A percentile compares a stretch with the other conserved stretches of the same genome.
These are phyloP conservation scores for Entelurus aequoreus DNA, from an alignment of 2,113 vertebrate genomes.

Conservation along the genomic window DNA sequence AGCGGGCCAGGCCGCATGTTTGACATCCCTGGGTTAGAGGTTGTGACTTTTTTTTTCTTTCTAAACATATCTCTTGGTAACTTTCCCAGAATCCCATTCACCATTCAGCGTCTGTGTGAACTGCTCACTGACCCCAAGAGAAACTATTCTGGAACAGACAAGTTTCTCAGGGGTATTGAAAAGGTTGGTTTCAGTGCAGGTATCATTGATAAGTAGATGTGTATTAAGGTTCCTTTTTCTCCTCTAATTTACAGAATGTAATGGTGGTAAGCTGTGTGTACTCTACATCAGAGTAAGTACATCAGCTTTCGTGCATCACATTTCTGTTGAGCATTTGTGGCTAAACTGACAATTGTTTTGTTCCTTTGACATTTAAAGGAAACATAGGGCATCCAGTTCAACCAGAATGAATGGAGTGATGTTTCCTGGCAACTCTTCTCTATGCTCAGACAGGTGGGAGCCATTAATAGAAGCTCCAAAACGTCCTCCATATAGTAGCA, in stretches of 20 bases:
- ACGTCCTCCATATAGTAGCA: slow-evolving; percentile 2
- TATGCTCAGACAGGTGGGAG: slow-evolving; percentile 85
- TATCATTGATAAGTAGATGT: neutral
- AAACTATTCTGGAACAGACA: slow-evolving; percentile 94
- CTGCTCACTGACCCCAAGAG: slow-evolving; percentile 90
- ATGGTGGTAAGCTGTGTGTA: slow-evolving; percentile 98
- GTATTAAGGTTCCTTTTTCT: neutral
- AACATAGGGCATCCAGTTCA: slow-evolving; percentile 85
- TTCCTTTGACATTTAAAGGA: slow-evolving; percentile 71
- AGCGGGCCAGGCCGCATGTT: too few relatives aligned
- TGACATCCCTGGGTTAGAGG: too few relatives aligned
- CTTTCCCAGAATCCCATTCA: slow-evolving; percentile 87
- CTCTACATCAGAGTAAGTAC: slow-evolving; percentile 91
- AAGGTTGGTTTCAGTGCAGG: slow-evolving; percentile 73
- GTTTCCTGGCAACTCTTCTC: slow-evolving; percentile 87
- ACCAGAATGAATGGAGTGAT: slow-evolving; percentile 95
- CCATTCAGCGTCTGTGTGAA: slow-evolving; percentile 95
- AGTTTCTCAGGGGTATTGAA: slow-evolving; percentile 95
- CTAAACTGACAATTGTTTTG: slow-evolving; percentile 8
- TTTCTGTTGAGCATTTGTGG: slow-evolving; percentile 10
- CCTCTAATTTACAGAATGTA: slow-evolving; percentile 79
- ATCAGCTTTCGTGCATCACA: neutral
- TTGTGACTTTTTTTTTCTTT: neutral
- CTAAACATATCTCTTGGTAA: slow-evolving; percentile 11
- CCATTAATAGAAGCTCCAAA: slow-evolving; percentile 21